These are phyloP conservation scores for Mythimna albipuncta DNA, from an alignment of 2,888 invertebrate species.

Conservation along the genomic window DNA sequence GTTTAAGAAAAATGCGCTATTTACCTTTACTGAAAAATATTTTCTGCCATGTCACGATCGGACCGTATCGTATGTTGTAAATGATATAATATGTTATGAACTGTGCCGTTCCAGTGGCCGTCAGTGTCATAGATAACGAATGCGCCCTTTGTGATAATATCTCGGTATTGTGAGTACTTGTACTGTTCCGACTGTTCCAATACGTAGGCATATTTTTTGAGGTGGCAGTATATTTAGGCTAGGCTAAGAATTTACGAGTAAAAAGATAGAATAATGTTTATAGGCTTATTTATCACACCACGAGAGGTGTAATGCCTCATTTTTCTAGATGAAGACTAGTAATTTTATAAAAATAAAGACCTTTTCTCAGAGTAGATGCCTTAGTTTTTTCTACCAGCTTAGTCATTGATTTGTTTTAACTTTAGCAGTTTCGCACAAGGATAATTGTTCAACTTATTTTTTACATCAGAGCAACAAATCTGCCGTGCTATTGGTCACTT, in stretches of 20 bases:
- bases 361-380: neutral
- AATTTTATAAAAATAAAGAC: neutral
- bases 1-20: neutral
- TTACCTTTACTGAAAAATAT: neutral
- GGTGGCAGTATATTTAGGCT: constrained; percentile 10
- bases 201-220: constrained; percentile 39
- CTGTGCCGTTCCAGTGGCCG: constrained; percentile 62
- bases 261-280: neutral
- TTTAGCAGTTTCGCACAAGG: neutral
- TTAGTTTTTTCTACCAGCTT: too few relatives aligned
- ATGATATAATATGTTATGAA: constrained; percentile 53
- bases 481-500: neutral
- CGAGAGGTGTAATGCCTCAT: neutral
- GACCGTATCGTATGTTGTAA: constrained; percentile 50
- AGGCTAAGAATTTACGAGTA: neutral
- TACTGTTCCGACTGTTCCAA: constrained; percentile 19
- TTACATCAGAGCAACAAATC: neutral
- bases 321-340: neutral
- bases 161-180: constrained; percentile 56
- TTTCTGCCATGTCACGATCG: constrained; percentile 17
- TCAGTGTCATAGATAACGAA: constrained; percentile 73
- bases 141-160: constrained; percentile 76
- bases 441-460: neutral
- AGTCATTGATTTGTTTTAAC: neutral
- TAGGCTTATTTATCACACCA: constrained; percentile 7